phyloP scores from a whole-genome alignment of 2,888 invertebrate species.

The Microplitis deprimator region DNA sequence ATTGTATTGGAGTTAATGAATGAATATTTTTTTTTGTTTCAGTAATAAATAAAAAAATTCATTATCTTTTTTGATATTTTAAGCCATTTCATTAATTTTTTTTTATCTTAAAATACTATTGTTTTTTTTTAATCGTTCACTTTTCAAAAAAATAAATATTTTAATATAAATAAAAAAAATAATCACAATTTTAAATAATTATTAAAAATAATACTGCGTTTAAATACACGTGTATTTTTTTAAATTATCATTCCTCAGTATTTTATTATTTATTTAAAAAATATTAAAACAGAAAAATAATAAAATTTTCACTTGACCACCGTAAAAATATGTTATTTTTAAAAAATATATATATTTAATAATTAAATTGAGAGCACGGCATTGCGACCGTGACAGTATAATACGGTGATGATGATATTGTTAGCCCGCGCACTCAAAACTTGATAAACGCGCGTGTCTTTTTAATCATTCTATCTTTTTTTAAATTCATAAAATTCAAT shows the following conservation, averaged over 20 bases:
- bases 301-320: slow-evolving; percentile 1
- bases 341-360: not conserved
- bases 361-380: slow-evolving; percentile 55
- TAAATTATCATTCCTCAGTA: too few relatives aligned
- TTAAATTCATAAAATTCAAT: slow-evolving; percentile 17
- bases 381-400: slow-evolving; percentile 54
- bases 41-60: not conserved
- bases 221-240: too few relatives aligned
- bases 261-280: too few relatives aligned
- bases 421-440: slow-evolving; percentile 16
- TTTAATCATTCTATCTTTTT: slow-evolving; percentile 21
- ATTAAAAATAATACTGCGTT: too few relatives aligned
- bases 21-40: not conserved
- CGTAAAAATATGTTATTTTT: not conserved
- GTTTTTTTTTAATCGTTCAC: too few relatives aligned
- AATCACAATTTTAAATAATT: too few relatives aligned
- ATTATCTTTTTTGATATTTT: too few relatives aligned
- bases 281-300: not conserved
- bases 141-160: too few relatives aligned
- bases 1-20: slow-evolving; percentile 21
- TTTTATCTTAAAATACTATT: too few relatives aligned
- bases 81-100: too few relatives aligned
- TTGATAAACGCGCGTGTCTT: slow-evolving; percentile 38
- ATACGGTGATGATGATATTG: not conserved
- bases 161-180: too few relatives aligned